These are phyloP conservation scores for Deroptyus accipitrinus DNA, from an alignment of 2,113 vertebrate genomes.

Conservation along the genomic window DNA sequence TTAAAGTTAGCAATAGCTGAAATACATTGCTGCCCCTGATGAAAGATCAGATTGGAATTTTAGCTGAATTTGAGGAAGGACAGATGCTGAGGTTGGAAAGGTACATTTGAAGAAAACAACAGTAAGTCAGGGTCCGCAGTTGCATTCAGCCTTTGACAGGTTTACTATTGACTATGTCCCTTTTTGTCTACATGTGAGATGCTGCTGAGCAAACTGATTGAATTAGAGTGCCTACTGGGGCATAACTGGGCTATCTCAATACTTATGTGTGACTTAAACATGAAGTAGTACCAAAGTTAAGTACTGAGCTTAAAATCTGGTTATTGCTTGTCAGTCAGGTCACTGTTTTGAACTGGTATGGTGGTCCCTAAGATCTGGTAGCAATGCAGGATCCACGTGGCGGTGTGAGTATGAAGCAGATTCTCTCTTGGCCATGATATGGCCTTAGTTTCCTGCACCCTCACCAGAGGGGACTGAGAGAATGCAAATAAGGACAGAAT, in stretches of 20 bases:
- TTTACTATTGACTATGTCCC: not conserved
- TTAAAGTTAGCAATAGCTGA: not conserved
- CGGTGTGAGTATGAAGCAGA: not conserved
- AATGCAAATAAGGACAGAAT: not conserved
- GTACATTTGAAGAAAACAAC: not conserved
- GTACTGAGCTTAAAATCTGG: not conserved
- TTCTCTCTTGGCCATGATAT: not conserved
- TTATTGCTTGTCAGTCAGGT: not conserved
- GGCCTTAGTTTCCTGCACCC: not conserved
- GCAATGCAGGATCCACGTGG: not conserved
- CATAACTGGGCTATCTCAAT: not conserved
- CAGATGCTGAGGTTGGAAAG: not conserved
- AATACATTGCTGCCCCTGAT: not conserved
- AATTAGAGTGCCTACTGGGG: not conserved
- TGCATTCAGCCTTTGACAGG: not conserved
- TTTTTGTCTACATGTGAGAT: not conserved
- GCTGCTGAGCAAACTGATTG: not conserved
- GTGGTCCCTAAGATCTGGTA: not conserved
- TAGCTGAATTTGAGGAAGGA: not conserved
- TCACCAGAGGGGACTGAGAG: not conserved
- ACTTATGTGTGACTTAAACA: not conserved
- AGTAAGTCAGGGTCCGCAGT: not conserved
- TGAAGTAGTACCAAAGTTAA: not conserved
- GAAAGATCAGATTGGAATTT: not conserved
- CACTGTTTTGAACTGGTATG: not conserved